phyloP scores from a whole-genome alignment of 2,797 vertebrate species.

The Peromyscus eremicus region DNA sequence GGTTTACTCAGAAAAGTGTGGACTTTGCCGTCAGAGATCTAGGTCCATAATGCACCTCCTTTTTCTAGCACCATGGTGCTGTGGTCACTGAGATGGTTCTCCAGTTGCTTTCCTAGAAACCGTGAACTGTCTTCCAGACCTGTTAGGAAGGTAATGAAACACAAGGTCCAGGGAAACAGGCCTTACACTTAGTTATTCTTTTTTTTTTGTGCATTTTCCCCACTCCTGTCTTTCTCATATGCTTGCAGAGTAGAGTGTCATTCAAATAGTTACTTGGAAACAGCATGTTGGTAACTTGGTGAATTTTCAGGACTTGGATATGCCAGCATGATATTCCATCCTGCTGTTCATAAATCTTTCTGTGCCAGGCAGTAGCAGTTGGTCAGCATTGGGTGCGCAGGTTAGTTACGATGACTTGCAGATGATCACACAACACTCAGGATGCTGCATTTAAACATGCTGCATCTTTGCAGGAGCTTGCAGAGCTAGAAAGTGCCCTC shows the following conservation, averaged over 20 bases:
- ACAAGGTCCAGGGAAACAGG: slow-evolving; percentile 28
- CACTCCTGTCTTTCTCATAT: neutral
- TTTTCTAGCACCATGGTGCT: neutral
- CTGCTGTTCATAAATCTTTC: neutral
- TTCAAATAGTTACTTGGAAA: slow-evolving; percentile 30
- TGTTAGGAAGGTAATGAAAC: neutral
- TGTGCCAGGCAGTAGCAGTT: neutral
- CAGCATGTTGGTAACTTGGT: slow-evolving; percentile 10
- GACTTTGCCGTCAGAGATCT: neutral
- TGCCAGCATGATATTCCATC: slow-evolving; percentile 5
- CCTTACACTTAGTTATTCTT: slow-evolving; percentile 36
- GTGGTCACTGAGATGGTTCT: neutral
- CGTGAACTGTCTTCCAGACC: neutral
- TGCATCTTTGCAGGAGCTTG: slow-evolving; percentile 88
- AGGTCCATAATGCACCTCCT: neutral
- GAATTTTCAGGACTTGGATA: slow-evolving; percentile 13
- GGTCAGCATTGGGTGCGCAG: neutral
- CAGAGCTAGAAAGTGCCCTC: slow-evolving; percentile 88
- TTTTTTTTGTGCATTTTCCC: neutral
- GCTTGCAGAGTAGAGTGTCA: slow-evolving; percentile 22
- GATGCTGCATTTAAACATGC: slow-evolving; percentile 51
- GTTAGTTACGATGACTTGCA: slow-evolving; percentile 55
- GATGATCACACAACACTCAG: neutral
- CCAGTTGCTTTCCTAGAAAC: neutral
- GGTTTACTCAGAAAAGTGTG: neutral